Conservation (phyloP, 2,797 vertebrate genomes). For the Xyrichtys novacula region DNA sequence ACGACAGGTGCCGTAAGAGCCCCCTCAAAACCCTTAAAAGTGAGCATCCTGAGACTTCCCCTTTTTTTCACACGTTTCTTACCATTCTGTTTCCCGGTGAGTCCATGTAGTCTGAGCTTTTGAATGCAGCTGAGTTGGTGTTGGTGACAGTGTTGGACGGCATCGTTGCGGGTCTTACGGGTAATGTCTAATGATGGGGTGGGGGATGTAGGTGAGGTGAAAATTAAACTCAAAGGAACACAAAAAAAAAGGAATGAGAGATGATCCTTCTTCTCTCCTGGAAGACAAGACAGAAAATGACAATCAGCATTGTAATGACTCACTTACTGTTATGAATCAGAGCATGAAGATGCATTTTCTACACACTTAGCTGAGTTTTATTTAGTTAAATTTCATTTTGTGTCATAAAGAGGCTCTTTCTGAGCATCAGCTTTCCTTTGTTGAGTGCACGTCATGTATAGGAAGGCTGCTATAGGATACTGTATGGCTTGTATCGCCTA, state of each 20-base stretch:
- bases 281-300: slow-evolving; percentile 44
- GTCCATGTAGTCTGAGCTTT: slow-evolving; percentile 79
- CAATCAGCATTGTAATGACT: background rate
- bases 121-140: slow-evolving; percentile 75
- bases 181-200: slow-evolving; percentile 27
- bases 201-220: slow-evolving; percentile 37
- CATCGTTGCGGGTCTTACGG: slow-evolving; percentile 76
- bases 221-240: slow-evolving; percentile 59
- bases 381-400: slow-evolving; percentile 15
- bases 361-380: background rate
- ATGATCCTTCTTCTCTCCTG: slow-evolving; percentile 83
- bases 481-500: slow-evolving; percentile 58
- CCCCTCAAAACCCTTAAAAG: slow-evolving; percentile 16
- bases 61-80: slow-evolving; percentile 56
- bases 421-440: slow-evolving; percentile 43
- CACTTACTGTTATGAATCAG: background rate
- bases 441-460: slow-evolving; percentile 51
- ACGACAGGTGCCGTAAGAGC: background rate
- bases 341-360: background rate
- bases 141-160: slow-evolving; percentile 87
- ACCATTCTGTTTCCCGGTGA: slow-evolving; percentile 84
- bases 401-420: slow-evolving; percentile 20
- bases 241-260: slow-evolving; percentile 58
- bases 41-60: background rate
- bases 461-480: slow-evolving; percentile 56